phyloP scores from a whole-genome alignment of 2,888 invertebrate genomes.

The Brenthis hecate region DNA sequence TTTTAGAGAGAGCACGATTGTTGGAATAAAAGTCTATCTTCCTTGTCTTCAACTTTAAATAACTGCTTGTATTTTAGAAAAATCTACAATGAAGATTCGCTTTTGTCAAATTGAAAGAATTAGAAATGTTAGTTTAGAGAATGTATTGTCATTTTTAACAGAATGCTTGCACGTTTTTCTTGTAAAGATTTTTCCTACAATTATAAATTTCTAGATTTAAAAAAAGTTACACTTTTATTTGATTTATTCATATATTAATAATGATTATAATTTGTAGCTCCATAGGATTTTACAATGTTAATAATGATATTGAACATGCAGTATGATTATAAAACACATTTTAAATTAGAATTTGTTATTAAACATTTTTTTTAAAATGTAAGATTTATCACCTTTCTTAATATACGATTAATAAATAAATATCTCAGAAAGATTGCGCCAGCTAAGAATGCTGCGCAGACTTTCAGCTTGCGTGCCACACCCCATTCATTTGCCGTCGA shows the following conservation, averaged over 20 bases:
- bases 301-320: no score
- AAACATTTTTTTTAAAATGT: no score
- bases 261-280: no score
- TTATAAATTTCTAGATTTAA: not conserved
- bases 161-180: slow-evolving; percentile 4
- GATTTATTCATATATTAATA: no score
- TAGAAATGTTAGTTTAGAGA: slow-evolving; percentile 8
- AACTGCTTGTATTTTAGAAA: not conserved
- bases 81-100: not conserved
- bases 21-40: no score
- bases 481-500: slow-evolving; percentile 79
- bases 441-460: slow-evolving; percentile 68
- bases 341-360: no score
- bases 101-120: slow-evolving; percentile 8
- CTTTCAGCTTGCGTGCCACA: slow-evolving; percentile 75
- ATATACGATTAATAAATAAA: slow-evolving; percentile 18
- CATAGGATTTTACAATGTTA: no score
- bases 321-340: no score
- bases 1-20: no score
- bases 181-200: not conserved
- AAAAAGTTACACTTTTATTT: not conserved
- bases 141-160: not conserved
- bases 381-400: no score
- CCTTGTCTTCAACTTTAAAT: not conserved
- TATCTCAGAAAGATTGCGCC: slow-evolving; percentile 46